These are phyloP conservation scores for Sinocyclocheilus rhinocerous DNA, from an alignment of 2,113 vertebrate genomes.

Conservation along the genomic window DNA sequence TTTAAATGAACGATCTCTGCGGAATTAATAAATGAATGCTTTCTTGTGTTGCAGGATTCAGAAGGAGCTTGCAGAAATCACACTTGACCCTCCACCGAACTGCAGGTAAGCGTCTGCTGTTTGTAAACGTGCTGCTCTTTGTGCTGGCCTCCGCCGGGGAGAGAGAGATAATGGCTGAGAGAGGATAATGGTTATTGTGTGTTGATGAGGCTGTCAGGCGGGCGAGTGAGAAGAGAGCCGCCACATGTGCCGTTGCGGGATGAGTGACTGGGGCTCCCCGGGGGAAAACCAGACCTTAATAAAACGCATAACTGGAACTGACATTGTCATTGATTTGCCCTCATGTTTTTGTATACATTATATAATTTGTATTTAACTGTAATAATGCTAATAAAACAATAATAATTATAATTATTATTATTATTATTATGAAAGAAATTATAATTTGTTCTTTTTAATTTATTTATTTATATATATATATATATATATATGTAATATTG, in stretches of 20 bases:
- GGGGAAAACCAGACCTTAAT: slow-evolving; percentile 56
- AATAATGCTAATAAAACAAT: too few relatives aligned
- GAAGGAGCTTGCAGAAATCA: slow-evolving; percentile 98
- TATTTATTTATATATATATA: too few relatives aligned
- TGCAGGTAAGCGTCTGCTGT: slow-evolving; percentile 86
- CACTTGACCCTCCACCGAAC: slow-evolving; percentile 97
- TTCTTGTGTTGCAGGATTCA: slow-evolving; percentile 87
- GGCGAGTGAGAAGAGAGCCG: slow-evolving; percentile 64
- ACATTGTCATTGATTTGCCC: slow-evolving; percentile 58
- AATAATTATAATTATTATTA: too few relatives aligned
- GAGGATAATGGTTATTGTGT: slow-evolving; percentile 74
- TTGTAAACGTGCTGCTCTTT: slow-evolving; percentile 20
- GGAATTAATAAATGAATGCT: not conserved
- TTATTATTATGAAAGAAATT: too few relatives aligned
- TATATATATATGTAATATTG: too few relatives aligned
- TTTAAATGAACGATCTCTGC: not conserved
- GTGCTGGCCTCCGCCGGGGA: not conserved
- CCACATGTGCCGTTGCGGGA: slow-evolving; percentile 58
- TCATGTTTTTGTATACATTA: too few relatives aligned
- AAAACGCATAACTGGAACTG: slow-evolving; percentile 62
- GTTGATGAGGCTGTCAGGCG: slow-evolving; percentile 58
- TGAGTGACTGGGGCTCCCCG: slow-evolving; percentile 17
- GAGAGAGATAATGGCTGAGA: not conserved
- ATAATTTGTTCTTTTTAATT: too few relatives aligned
- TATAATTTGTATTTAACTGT: too few relatives aligned